Conservation (phyloP, 2,888 invertebrate species). For the Lymantria dispar region DNA sequence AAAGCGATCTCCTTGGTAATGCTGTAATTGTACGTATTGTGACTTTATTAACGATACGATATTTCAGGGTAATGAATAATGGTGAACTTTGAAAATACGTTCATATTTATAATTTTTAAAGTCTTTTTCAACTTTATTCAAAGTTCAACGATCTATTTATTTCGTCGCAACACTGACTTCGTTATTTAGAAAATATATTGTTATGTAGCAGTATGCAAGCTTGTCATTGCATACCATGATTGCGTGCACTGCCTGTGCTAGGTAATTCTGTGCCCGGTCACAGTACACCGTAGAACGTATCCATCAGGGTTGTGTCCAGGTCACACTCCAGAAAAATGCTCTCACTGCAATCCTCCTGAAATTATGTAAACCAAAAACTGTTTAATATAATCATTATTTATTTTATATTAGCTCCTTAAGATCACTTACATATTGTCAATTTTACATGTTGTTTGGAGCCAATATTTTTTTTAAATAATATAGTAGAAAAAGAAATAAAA, state of each 20-base stretch:
- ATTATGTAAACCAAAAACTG: conserved; percentile 14
- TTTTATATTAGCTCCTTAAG: no score
- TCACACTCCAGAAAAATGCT: conserved; percentile 76
- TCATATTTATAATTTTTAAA: conserved; percentile 17
- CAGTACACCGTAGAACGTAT: conserved; percentile 74
- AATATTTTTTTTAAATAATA: no score
- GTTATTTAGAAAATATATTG: conserved; percentile 40
- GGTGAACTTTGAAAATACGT: conserved; percentile 7
- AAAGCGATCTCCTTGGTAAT: conserved; percentile 77
- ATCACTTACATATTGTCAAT: no score
- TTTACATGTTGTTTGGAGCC: no score
- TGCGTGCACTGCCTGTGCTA: conserved; percentile 4
- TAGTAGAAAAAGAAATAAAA: no score
- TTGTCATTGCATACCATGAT: conserved; percentile 10
- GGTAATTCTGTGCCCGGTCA: conserved; percentile 42
- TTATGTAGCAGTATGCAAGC: conserved; percentile 9
- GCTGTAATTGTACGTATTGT: conserved; percentile 50
- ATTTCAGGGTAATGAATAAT: conserved; percentile 30
- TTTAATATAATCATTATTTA: no score
- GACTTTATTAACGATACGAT: conserved; percentile 38
- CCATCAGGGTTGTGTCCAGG: conserved; percentile 72
- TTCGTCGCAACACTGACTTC: conserved; percentile 16
- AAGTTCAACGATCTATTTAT: neutral
- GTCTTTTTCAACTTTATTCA: neutral
- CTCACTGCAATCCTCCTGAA: conserved; percentile 75